Evolutionary conservation across 1,140 invertebrate genomes (phyloP).

Genomic region (Megalonaias nervosa): DNA sequence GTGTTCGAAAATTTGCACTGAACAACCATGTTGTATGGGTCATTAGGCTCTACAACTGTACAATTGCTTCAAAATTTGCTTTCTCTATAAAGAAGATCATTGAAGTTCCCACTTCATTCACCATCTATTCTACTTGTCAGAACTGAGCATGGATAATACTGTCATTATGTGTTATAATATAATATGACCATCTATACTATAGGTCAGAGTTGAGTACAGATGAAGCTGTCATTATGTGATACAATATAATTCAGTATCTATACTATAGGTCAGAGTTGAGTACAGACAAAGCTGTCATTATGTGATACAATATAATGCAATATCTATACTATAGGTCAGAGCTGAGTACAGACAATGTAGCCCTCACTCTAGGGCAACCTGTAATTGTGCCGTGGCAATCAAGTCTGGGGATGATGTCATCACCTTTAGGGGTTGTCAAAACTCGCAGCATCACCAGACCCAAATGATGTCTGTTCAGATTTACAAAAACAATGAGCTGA

Average conservation of each 20-base stretch:
- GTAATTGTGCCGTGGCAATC: constrained; percentile 68
- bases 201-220: constrained; percentile 47
- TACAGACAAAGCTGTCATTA: constrained; percentile 40
- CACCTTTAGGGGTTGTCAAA: constrained; percentile 52
- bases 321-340: constrained; percentile 39
- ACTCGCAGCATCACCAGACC: constrained; percentile 25
- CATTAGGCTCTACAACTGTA: too few species aligned
- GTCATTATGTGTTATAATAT: not conserved
- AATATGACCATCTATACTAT: not conserved
- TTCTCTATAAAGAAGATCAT: too few species aligned
- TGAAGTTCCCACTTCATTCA: too few species aligned
- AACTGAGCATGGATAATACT: constrained; percentile 42
- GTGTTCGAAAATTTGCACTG: too few species aligned
- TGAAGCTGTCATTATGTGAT: constrained; percentile 32
- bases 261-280: constrained; percentile 43
- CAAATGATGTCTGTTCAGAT: constrained; percentile 45
- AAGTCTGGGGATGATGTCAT: constrained; percentile 69
- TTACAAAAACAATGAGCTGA: constrained; percentile 58
- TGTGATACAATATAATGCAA: too few species aligned
- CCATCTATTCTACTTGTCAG: constrained; percentile 38
- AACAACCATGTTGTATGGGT: too few species aligned
- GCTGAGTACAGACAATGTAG: constrained; percentile 44
- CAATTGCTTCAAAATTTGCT: too few species aligned
- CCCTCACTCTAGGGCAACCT: constrained; percentile 43
- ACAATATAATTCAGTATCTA: too few species aligned